A percentile compares a stretch with the other conserved stretches of the same genome.
phyloP scores from a whole-genome alignment of 92 coral and sea anemone species.

The Heteractis magnifica region DNA sequence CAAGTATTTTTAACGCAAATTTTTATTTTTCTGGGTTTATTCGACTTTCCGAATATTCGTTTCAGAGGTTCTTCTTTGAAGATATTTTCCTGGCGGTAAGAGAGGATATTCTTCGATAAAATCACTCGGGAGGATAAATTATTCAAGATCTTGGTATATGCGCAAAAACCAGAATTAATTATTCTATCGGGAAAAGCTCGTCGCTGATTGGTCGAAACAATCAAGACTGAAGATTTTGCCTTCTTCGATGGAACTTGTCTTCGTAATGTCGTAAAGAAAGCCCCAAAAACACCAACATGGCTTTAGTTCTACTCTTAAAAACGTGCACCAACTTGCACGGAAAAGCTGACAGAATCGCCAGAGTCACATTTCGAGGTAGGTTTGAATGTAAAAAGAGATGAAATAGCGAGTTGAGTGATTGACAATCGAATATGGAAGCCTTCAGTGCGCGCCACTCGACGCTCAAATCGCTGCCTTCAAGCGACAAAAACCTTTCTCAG shows the following conservation, averaged over 20 bases:
- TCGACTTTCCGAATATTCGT: neutral
- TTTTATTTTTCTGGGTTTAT: neutral
- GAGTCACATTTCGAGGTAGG: slow-evolving; percentile 98
- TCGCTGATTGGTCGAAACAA: slow-evolving; percentile 67
- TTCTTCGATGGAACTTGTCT: slow-evolving; percentile 57
- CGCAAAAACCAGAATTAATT: slow-evolving; percentile 59
- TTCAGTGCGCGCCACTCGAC: slow-evolving; percentile 24
- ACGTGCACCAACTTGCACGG: slow-evolving; percentile 97
- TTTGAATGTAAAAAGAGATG: slow-evolving; percentile 12
- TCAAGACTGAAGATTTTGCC: slow-evolving; percentile 41
- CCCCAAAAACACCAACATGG: slow-evolving; percentile 66
- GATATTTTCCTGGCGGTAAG: slow-evolving; percentile 15
- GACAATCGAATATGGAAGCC: slow-evolving; percentile 13
- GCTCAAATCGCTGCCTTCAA: neutral
- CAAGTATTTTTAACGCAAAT: neutral
- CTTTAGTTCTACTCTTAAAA: slow-evolving; percentile 85
- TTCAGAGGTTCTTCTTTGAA: neutral
- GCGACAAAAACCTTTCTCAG: slow-evolving; percentile 8
- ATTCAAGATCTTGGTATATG: slow-evolving; percentile 48
- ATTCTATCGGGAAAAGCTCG: slow-evolving; percentile 65
- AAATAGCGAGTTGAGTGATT: slow-evolving; percentile 9
- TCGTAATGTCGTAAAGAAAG: slow-evolving; percentile 86
- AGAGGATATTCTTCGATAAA: slow-evolving; percentile 35
- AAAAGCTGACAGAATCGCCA: slow-evolving; percentile 93
- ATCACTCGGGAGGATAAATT: slow-evolving; percentile 56